A percentile compares a stretch with the other conserved stretches of the same genome.
Evolutionary conservation across 92 coral and sea anemone genomes (phyloP).

Genomic region (Actinernus sp.): DNA sequence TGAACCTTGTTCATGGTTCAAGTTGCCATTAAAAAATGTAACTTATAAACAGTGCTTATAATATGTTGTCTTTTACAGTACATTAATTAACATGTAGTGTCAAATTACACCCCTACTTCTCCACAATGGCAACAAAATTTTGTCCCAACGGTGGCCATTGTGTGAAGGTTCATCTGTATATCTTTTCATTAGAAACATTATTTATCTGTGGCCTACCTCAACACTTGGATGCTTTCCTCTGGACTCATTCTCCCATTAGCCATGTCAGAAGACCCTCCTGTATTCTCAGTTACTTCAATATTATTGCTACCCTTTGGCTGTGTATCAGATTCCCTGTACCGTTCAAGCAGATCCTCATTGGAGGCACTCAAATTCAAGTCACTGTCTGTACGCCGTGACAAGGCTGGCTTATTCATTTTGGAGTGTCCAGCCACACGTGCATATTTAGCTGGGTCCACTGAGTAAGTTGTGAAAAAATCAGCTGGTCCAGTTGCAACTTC

Average conservation of each 20-base stretch:
- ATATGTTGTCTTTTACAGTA: too few relatives aligned
- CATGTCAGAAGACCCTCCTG: conserved; percentile 64
- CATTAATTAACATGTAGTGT: too few relatives aligned
- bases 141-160: too few relatives aligned
- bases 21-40: too few relatives aligned
- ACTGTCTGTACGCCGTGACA: conserved; percentile 8
- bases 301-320: neutral
- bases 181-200: too few relatives aligned
- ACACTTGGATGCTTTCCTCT: conserved; percentile 15
- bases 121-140: too few relatives aligned
- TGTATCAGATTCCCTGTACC: conserved; percentile 54
- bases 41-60: too few relatives aligned
- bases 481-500: conserved; percentile 50
- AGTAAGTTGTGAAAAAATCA: conserved; percentile 80
- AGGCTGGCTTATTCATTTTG: conserved; percentile 1
- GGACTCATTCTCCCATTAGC: conserved; percentile 80
- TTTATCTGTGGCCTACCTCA: conserved; percentile 57
- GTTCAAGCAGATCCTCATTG: conserved; percentile 77
- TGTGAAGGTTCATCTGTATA: too few relatives aligned
- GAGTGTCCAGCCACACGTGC: conserved; percentile 44
- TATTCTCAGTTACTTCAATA: conserved; percentile 29
- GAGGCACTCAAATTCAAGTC: conserved; percentile 80
- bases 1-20: too few relatives aligned
- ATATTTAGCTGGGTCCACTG: conserved; percentile 73
- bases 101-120: too few relatives aligned